phyloP scores from a whole-genome alignment of 30 jellyfish, hydroid and myxozoan species.

The Sanderia malayensis region DNA sequence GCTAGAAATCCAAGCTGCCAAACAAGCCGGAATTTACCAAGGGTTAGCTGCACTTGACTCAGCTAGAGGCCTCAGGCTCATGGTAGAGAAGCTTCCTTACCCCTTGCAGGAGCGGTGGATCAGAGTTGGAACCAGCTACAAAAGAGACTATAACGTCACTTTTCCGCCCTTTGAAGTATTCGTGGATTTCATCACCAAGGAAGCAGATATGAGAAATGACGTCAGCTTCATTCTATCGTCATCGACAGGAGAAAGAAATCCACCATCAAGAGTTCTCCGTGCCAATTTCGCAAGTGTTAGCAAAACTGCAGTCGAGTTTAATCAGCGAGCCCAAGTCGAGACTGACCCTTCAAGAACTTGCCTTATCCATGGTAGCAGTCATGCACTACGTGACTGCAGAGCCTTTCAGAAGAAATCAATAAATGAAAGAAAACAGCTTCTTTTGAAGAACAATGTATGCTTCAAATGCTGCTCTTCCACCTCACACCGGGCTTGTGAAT shows the following conservation, averaged over 20 bases:
- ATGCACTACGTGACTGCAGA: conserved; percentile 35
- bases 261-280: conserved; percentile 7
- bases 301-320: conserved; percentile 9
- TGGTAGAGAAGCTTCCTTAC: conserved; percentile 38
- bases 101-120: conserved; percentile 39
- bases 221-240: conserved; percentile 29
- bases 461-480: conserved; percentile 34
- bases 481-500: conserved; percentile 27
- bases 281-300: conserved; percentile 17
- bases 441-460: conserved; percentile 25
- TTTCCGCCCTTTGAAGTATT: conserved; percentile 37
- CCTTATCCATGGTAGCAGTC: conserved; percentile 19
- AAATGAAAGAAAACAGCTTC: conserved; percentile 15
- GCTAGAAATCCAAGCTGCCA: conserved; percentile 29
- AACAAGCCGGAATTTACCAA: conserved; percentile 17
- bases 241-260: conserved; percentile 13
- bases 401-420: conserved; percentile 40
- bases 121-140: conserved; percentile 26
- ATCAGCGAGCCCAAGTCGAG: conserved; percentile 1
- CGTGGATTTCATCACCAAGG: conserved; percentile 20
- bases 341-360: conserved; percentile 22
- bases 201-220: conserved; percentile 37
- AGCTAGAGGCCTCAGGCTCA: conserved; percentile 11
- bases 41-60: conserved; percentile 32
- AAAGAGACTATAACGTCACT: conserved; percentile 8